These are phyloP conservation scores for Gymnosoma rotundatum DNA, from an alignment of 2,888 invertebrate species.

Conservation along the genomic window DNA sequence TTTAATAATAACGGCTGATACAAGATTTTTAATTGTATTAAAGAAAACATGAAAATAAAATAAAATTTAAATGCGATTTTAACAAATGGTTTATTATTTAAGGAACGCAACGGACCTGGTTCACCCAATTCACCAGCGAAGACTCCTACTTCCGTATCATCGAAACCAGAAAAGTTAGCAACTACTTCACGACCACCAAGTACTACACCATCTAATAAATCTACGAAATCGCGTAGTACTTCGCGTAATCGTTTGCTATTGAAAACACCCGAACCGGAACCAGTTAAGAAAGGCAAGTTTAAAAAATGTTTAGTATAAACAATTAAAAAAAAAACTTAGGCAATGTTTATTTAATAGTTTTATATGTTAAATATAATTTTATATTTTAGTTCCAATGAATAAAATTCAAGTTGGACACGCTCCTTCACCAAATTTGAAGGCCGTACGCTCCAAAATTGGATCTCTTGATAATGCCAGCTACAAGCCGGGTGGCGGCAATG, in stretches of 20 bases:
- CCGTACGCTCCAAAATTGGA: constrained; percentile 95
- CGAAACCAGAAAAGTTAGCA: constrained; percentile 80
- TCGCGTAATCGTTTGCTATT: constrained; percentile 82
- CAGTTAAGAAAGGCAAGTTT: constrained; percentile 88
- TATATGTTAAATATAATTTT: too few relatives aligned
- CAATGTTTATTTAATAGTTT: too few relatives aligned
- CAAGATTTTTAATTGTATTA: constrained; percentile 76
- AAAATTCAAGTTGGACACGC: constrained; percentile 95
- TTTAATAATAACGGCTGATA: constrained; percentile 77
- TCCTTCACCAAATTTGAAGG: constrained; percentile 95
- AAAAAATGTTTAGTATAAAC: background rate
- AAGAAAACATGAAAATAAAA: background rate
- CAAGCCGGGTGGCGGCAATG: constrained; percentile 93
- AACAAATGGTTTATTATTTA: constrained; percentile 24
- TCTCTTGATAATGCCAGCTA: constrained; percentile 94
- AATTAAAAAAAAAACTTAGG: background rate
- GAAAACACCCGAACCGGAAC: constrained; percentile 88
- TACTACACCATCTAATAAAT: constrained; percentile 82
- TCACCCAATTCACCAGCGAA: constrained; percentile 89
- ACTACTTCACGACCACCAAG: constrained; percentile 81
- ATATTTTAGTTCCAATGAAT: constrained; percentile 91
- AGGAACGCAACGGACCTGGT: constrained; percentile 86
- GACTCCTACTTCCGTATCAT: constrained; percentile 83
- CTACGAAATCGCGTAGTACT: constrained; percentile 81
- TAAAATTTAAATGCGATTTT: background rate